A percentile compares a stretch with the other conserved stretches of the same genome.
phyloP scores from a whole-genome alignment of 2,888 invertebrate genomes.

The Euspilapteryx auroguttella region DNA sequence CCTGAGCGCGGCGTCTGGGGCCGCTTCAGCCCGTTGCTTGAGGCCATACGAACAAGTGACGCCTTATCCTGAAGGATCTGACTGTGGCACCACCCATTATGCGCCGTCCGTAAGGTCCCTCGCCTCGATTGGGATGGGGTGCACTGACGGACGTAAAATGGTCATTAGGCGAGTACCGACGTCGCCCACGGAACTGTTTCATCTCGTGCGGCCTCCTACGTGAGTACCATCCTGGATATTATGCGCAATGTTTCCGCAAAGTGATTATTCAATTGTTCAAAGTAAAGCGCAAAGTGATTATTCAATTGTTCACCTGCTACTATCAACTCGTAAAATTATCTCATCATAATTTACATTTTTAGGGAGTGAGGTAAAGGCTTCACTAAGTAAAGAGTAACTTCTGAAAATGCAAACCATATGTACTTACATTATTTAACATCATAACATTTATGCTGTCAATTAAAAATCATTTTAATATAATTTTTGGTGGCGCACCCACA shows the following conservation, averaged over 20 bases:
- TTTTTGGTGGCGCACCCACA: too few relatives aligned
- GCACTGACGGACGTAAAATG: constrained; percentile 84
- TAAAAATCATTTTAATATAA: too few relatives aligned
- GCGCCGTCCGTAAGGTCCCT: constrained; percentile 76
- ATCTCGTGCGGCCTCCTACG: constrained; percentile 82
- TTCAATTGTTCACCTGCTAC: too few relatives aligned
- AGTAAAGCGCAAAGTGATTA: too few relatives aligned
- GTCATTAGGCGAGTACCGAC: constrained; percentile 83
- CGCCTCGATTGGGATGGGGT: constrained; percentile 86
- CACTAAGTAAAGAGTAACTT: too few relatives aligned
- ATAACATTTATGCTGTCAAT: too few relatives aligned
- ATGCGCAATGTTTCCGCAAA: too few relatives aligned
- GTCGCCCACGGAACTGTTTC: constrained; percentile 83
- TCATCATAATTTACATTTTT: too few relatives aligned
- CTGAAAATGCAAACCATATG: too few relatives aligned
- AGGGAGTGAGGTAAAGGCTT: too few relatives aligned
- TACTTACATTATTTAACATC: too few relatives aligned
- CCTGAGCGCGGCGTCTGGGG: constrained; percentile 40
- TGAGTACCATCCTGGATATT: constrained; percentile 63
- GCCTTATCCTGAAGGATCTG: constrained; percentile 59
- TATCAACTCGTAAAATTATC: too few relatives aligned
- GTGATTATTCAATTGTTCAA: constrained; percentile 4
- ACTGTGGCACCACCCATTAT: constrained; percentile 65
- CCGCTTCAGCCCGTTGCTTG: constrained; percentile 46
- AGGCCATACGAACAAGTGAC: constrained; percentile 53